These are phyloP conservation scores for Plectropomus leopardus DNA, from an alignment of 2,113 vertebrate genomes.

Conservation along the genomic window DNA sequence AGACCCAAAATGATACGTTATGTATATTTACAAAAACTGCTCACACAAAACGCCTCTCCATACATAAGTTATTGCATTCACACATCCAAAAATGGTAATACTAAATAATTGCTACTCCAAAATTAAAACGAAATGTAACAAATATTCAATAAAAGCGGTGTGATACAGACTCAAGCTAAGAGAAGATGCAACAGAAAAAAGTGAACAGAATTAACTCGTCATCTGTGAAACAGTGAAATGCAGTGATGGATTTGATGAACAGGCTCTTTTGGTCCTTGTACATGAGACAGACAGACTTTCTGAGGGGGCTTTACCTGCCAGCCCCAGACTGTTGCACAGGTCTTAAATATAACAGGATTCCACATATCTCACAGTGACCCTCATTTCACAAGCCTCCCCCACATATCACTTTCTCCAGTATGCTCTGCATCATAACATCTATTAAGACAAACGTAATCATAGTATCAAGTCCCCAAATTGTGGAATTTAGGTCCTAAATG, in stretches of 20 bases:
- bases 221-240: conserved; percentile 46
- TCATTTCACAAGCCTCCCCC: conserved; percentile 23
- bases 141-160: conserved; percentile 42
- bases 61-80: conserved; percentile 61
- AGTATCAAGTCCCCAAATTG: conserved; percentile 42
- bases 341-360: conserved; percentile 55
- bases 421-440: conserved; percentile 30
- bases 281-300: conserved; percentile 48
- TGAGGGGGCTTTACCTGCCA: conserved; percentile 42
- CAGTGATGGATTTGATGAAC: conserved; percentile 41
- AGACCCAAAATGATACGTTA: conserved; percentile 30
- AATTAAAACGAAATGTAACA: conserved; percentile 44
- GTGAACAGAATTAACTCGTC: conserved; percentile 44
- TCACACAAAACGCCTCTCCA: conserved; percentile 43
- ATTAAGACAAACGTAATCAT: conserved; percentile 51
- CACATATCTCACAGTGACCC: conserved; percentile 33
- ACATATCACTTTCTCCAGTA: conserved; percentile 24
- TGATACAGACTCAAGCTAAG: conserved; percentile 39
- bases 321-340: conserved; percentile 22
- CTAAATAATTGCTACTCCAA: conserved; percentile 37
- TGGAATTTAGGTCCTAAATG: conserved; percentile 33
- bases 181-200: conserved; percentile 35
- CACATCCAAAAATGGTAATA: conserved; percentile 38
- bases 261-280: conserved; percentile 57
- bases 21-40: conserved; percentile 44